Conservation (phyloP, 2,888 invertebrate genomes). For the Scaptodrosophila latifasciaeformis region DNA sequence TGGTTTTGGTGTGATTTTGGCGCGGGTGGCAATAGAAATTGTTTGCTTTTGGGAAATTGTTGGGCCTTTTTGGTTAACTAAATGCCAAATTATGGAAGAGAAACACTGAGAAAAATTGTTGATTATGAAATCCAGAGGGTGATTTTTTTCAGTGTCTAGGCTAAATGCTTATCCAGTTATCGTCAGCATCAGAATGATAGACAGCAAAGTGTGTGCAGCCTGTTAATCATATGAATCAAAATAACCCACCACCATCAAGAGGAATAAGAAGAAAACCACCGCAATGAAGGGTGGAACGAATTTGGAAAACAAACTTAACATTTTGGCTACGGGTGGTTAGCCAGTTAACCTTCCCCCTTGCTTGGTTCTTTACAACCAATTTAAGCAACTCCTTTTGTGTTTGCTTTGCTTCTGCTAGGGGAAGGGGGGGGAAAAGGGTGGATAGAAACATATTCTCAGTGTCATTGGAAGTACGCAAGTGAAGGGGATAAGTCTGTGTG, state of each 20-base stretch:
- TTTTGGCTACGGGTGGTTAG: constrained; percentile 59
- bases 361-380: constrained; percentile 43
- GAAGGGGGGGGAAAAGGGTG: constrained; percentile 14
- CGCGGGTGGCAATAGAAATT: constrained; percentile 4
- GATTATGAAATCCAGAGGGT: constrained; percentile 2
- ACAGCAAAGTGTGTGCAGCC: background rate
- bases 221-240: constrained; percentile 39
- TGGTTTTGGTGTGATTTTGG: constrained; percentile 30
- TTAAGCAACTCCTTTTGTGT: constrained; percentile 30
- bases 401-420: background rate
- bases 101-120: constrained; percentile 23
- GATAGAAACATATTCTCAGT: constrained; percentile 50
- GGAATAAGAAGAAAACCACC: background rate
- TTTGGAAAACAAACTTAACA: constrained; percentile 25
- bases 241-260: constrained; percentile 14
- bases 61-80: constrained; percentile 34
- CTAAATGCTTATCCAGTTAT: constrained; percentile 49
- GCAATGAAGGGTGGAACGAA: constrained; percentile 48
- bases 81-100: constrained; percentile 46
- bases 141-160: constrained; percentile 16
- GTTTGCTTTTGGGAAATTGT: constrained; percentile 16
- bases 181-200: constrained; percentile 33
- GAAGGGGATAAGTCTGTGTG: constrained; percentile 28
- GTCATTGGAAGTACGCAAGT: constrained; percentile 25
- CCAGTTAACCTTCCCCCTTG: constrained; percentile 36